phyloP scores from a whole-genome alignment of 2,888 invertebrate genomes.

The Terebella lapidaria region DNA sequence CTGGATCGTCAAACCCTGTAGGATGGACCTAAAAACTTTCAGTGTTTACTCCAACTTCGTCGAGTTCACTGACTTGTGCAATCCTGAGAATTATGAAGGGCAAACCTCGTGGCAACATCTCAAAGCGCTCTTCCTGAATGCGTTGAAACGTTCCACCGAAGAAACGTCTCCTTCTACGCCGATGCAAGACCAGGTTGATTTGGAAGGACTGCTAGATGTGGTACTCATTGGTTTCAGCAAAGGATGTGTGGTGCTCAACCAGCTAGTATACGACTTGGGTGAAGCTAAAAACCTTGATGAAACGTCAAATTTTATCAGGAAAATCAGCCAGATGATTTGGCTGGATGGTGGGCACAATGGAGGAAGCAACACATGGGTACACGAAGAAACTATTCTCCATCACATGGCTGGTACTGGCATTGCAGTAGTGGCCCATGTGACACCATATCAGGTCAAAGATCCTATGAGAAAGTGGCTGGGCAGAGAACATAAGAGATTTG shows the following conservation, averaged over 20 bases:
- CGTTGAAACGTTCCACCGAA: constrained; percentile 3
- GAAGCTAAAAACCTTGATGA: constrained; percentile 20
- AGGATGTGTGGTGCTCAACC: constrained; percentile 88
- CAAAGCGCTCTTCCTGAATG: constrained; percentile 56
- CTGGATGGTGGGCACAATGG: constrained; percentile 89
- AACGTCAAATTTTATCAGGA: constrained; percentile 54
- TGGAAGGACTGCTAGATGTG: constrained; percentile 2
- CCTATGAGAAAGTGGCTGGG: constrained; percentile 77
- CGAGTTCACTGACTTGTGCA: constrained; percentile 69
- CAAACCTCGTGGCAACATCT: constrained; percentile 71
- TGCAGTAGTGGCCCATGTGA: constrained; percentile 73
- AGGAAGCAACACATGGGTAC: constrained; percentile 81
- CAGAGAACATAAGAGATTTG: constrained; percentile 75
- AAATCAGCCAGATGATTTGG: constrained; percentile 78
- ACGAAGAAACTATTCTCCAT: constrained; percentile 68
- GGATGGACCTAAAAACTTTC: constrained; percentile 78
- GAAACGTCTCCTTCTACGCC: too few relatives aligned
- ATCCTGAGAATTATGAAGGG: constrained; percentile 72
- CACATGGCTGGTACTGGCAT: constrained; percentile 66
- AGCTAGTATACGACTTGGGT: constrained; percentile 79
- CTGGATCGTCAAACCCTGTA: constrained; percentile 54
- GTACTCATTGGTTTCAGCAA: constrained; percentile 80
- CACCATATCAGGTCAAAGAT: constrained; percentile 84
- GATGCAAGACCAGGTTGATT: neutral
- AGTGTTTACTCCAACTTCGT: constrained; percentile 88